A percentile compares a stretch with the other conserved stretches of the same genome.
These are phyloP conservation scores for Paramuricea clavata DNA, from an alignment of 92 coral and sea anemone species.

Conservation along the genomic window DNA sequence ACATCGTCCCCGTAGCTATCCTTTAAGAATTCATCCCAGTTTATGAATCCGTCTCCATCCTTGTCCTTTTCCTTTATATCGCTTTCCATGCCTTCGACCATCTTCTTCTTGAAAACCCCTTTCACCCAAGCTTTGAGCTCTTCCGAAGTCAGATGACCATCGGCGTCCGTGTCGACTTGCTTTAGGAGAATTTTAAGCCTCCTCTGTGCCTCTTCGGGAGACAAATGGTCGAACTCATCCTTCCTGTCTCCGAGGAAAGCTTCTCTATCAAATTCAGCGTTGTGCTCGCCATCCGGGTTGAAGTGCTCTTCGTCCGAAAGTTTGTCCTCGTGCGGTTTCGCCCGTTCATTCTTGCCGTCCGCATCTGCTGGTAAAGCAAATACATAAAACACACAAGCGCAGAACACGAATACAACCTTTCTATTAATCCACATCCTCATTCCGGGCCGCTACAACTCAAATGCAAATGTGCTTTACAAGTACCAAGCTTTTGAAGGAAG, in stretches of 20 bases:
- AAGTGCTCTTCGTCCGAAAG: constrained; percentile 86
- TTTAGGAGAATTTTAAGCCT: constrained; percentile 72
- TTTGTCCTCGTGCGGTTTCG: constrained; percentile 70
- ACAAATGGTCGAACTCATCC: constrained; percentile 89
- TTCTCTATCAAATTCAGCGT: constrained; percentile 92
- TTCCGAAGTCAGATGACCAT: constrained; percentile 79
- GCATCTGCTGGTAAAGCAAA: constrained; percentile 37
- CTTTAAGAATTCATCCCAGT: constrained; percentile 87
- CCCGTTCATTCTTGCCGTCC: constrained; percentile 33
- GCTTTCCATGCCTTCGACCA: constrained; percentile 78
- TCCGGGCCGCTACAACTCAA: neutral
- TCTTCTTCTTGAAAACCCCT: constrained; percentile 77
- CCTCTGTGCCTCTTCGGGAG: constrained; percentile 93
- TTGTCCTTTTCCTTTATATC: constrained; percentile 86
- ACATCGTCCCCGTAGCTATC: constrained; percentile 78
- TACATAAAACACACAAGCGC: constrained; percentile 22
- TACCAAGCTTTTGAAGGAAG: constrained; percentile 33
- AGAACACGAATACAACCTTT: constrained; percentile 6
- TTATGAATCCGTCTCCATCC: constrained; percentile 75
- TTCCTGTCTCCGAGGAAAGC: constrained; percentile 95
- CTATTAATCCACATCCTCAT: constrained; percentile 11
- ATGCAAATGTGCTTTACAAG: neutral
- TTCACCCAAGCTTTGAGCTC: constrained; percentile 94
- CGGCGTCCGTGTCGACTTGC: constrained; percentile 84
- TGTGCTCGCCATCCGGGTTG: constrained; percentile 83